Percentiles rank a stretch among this genome's conserved stretches.
Conservation (phyloP, 2,888 invertebrate species). For the Cerceris rybyensis region DNA sequence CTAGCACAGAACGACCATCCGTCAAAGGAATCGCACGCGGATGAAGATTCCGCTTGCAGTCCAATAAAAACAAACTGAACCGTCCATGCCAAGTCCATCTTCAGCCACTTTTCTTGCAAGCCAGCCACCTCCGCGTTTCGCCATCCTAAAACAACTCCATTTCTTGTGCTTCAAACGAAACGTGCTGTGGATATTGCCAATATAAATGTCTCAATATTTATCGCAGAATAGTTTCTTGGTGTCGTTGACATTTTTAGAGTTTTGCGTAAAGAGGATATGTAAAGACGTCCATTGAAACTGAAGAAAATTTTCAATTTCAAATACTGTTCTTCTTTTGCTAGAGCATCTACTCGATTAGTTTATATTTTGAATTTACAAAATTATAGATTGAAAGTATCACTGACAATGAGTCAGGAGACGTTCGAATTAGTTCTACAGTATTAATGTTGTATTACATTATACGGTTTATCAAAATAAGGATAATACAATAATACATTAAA, state of each 20-base stretch:
- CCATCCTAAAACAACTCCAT: slow-evolving; percentile 73
- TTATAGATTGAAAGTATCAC: no score
- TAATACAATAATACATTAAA: no score
- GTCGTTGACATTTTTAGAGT: no score
- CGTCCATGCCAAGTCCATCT: slow-evolving; percentile 38
- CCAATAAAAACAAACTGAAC: slow-evolving; percentile 74
- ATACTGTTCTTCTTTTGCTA: not conserved
- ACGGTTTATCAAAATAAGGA: no score
- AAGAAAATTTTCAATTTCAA: not conserved
- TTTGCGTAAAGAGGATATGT: not conserved
- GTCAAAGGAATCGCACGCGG: slow-evolving; percentile 65
- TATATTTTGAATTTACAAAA: no score
- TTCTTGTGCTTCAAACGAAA: slow-evolving; percentile 22
- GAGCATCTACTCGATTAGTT: no score
- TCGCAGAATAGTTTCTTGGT: not conserved
- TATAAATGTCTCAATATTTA: not conserved
- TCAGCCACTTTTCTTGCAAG: slow-evolving; percentile 54
- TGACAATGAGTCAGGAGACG: no score
- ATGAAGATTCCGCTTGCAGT: slow-evolving; percentile 51
- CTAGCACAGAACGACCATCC: slow-evolving; percentile 51
- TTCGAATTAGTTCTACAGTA: no score
- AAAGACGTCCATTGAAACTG: not conserved
- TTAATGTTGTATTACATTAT: no score
- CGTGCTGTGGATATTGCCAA: not conserved
- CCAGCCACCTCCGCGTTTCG: slow-evolving; percentile 56